Conservation (phyloP, 2,888 invertebrate genomes). For the Yponomeuta malinellus region DNA sequence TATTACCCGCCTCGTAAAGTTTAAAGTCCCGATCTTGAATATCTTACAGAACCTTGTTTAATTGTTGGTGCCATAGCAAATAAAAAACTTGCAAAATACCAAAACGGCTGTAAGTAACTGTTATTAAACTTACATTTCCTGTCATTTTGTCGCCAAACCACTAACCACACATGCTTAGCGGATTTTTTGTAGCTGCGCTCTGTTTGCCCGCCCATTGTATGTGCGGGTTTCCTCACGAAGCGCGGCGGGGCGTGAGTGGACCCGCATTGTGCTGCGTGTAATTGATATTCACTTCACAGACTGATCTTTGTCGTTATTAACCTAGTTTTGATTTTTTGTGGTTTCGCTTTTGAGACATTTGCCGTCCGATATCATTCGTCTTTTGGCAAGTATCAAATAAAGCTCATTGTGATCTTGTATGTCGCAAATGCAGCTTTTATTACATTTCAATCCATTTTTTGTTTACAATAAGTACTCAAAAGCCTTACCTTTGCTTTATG, state of each 20-base stretch:
- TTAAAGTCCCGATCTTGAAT: no score
- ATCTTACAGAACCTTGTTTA: no score
- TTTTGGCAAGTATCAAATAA: not conserved
- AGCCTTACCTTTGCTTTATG: no score
- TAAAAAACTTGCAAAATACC: not conserved
- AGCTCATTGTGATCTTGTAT: not conserved
- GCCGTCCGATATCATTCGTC: not conserved
- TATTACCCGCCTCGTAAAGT: no score
- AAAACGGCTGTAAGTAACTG: not conserved
- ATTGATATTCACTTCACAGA: constrained; percentile 2
- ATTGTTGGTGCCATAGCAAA: no score
- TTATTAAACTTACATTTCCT: not conserved
- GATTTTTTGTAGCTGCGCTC: not conserved
- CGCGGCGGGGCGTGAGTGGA: not conserved
- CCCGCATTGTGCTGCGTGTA: constrained; percentile 2
- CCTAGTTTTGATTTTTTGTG: not conserved
- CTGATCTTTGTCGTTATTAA: not conserved
- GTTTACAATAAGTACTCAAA: not conserved
- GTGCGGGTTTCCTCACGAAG: not conserved
- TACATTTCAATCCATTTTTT: not conserved
- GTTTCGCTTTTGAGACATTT: not conserved
- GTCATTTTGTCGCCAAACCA: not conserved
- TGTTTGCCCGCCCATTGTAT: not conserved
- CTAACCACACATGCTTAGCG: not conserved
- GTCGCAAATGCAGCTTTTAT: not conserved